Evolutionary conservation across 2,888 invertebrate species (phyloP).

Genomic region (Zhengitettix transpicula): DNA sequence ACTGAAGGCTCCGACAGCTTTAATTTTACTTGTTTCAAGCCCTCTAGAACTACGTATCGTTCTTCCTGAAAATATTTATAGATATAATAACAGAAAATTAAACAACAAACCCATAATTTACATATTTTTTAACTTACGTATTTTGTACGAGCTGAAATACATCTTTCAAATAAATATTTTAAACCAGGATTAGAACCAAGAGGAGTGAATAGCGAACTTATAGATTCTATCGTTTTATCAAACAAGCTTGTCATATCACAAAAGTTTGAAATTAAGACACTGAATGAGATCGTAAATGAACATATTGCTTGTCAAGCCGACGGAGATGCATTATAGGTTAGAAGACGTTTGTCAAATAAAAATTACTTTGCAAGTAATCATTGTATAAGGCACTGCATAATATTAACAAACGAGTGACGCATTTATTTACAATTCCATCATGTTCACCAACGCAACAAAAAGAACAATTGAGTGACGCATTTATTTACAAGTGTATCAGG

Average conservation of each 20-base stretch:
- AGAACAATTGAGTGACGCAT: no score
- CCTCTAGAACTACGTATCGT: slow-evolving; percentile 7
- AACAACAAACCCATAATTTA: neutral
- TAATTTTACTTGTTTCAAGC: slow-evolving; percentile 7
- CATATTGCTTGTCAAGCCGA: no score
- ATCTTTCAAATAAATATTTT: slow-evolving; percentile 11
- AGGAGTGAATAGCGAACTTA: slow-evolving; percentile 10
- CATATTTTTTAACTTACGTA: slow-evolving; percentile 5
- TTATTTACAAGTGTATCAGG: no score
- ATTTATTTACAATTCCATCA: no score
- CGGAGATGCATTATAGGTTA: no score
- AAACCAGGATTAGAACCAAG: slow-evolving; percentile 10
- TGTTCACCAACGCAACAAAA: no score
- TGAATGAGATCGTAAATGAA: no score
- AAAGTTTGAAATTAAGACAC: no score
- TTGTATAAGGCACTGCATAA: no score
- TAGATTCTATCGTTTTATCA: slow-evolving; percentile 10
- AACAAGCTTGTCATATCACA: neutral
- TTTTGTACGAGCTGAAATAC: slow-evolving; percentile 11
- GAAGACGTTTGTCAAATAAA: no score
- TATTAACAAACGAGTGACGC: no score
- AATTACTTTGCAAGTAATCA: no score
- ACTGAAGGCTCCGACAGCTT: slow-evolving; percentile 10
- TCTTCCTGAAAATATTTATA: slow-evolving; percentile 10
- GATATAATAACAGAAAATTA: neutral